A percentile compares a stretch with the other conserved stretches of the same genome.
Evolutionary conservation across 1,140 invertebrate species (phyloP).

Genomic region (Elymnias hypermnestra): DNA sequence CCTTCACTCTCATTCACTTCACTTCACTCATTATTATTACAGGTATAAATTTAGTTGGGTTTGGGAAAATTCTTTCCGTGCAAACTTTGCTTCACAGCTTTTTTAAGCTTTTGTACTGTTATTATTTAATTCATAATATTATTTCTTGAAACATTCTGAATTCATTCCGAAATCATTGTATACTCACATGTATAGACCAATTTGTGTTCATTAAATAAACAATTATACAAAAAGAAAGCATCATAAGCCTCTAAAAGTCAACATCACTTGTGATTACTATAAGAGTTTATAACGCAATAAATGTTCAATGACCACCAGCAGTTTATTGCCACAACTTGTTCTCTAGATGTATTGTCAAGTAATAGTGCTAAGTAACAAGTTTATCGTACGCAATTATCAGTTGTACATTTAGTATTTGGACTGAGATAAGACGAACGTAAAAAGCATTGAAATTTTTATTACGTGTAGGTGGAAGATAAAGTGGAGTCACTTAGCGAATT

Average conservation of each 20-base stretch:
- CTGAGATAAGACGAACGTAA: background rate
- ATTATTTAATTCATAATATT: too few species aligned
- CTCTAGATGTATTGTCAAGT: constrained; percentile 27
- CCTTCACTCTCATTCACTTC: too few species aligned
- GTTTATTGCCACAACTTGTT: constrained; percentile 26
- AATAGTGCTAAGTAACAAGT: constrained; percentile 25
- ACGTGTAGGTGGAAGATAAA: too few species aligned
- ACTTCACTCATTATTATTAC: too few species aligned
- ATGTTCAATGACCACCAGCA: constrained; percentile 28
- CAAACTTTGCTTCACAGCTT: too few species aligned
- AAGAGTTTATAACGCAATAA: constrained; percentile 30
- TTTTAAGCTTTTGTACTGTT: too few species aligned
- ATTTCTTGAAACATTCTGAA: too few species aligned
- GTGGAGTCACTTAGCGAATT: too few species aligned
- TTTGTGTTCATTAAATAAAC: constrained; percentile 1
- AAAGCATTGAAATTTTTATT: background rate
- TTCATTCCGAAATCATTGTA: too few species aligned
- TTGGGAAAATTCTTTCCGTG: too few species aligned
- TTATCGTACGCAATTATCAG: constrained; percentile 9
- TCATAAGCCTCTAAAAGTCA: constrained; percentile 23
- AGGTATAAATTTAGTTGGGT: too few species aligned
- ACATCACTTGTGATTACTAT: constrained; percentile 32
- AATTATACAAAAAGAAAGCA: background rate
- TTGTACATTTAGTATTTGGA: constrained; percentile 4
- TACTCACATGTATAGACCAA: too few species aligned